A percentile compares a stretch with the other conserved stretches of the same genome.
phyloP scores from a whole-genome alignment of 53 echinoderm and acorn worm genomes.

The Hippasteria phrygiana region DNA sequence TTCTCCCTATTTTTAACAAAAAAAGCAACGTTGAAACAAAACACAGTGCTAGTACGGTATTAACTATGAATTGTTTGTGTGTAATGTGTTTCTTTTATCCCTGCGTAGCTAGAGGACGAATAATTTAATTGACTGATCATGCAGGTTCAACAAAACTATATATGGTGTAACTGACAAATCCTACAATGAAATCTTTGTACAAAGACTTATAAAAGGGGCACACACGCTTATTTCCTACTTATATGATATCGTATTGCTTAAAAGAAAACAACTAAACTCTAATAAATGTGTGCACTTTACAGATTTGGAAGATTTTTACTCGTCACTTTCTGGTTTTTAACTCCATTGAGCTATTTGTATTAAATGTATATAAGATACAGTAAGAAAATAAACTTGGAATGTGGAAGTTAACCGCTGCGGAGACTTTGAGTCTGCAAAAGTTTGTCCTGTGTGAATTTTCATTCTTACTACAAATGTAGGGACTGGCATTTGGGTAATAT shows the following conservation, averaged over 20 bases:
- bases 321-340: conserved; percentile 67
- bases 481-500: too few species aligned
- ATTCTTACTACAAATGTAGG: too few species aligned
- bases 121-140: conserved; percentile 68
- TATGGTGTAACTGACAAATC: conserved; percentile 64
- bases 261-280: conserved; percentile 45
- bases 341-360: conserved; percentile 68
- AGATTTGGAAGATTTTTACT: conserved; percentile 85
- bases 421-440: neutral
- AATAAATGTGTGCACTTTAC: conserved; percentile 96
- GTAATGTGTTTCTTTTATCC: conserved; percentile 58
- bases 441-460: neutral
- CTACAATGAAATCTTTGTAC: conserved; percentile 91
- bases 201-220: conserved; percentile 81
- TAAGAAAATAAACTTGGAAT: conserved; percentile 65
- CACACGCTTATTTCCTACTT: conserved; percentile 93
- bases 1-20: conserved; percentile 67
- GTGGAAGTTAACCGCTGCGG: conserved; percentile 43
- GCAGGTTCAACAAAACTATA: conserved; percentile 69
- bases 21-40: conserved; percentile 30
- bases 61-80: conserved; percentile 72
- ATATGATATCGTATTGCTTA: conserved; percentile 86
- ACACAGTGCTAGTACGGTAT: conserved; percentile 67
- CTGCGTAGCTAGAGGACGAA: conserved; percentile 55
- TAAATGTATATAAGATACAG: conserved; percentile 71